Base-by-base conservation (phyloP, 2,113 vertebrate species). In the Geococcyx californianus region DNA sequence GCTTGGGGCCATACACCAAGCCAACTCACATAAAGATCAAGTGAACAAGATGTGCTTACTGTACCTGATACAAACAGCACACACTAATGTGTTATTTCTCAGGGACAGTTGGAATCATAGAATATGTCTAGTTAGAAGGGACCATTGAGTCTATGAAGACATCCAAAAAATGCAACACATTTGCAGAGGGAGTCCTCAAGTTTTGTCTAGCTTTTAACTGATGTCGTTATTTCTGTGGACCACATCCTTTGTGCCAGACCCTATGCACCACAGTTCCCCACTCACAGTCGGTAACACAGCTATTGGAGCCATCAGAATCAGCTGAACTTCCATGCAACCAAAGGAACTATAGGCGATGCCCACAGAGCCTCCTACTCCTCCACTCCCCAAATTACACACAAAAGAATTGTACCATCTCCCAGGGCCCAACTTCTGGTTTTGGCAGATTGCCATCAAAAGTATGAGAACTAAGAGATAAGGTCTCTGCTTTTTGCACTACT, bases 181-280 rank as follows among this genome's bases (percentile, higher is more conserved):
- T 36, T 6, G 0, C 51, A 70, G 25, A 33, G 21, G 14, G 20
- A 31, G 40, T 0, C 3, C n/a, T 34, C 49, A 54, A 7, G 60
- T 45, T 56, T 40, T 52, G 36, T 33, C 36, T 16, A 49, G 24
- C 33, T 64, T 67, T 14, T 55, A 44, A 13, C 16, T 56, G 51
- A 40, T 25, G 45, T 6, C 33, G 18, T 29, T 89, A 26, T 13
- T 68, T 16, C 38, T 60, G 70, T 16, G 23, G 44, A 28, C 6
- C 38, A 31, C 6, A 2, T 5, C 21, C 34, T 47, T 63, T 19
- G 13, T 55, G 54, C 26, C 33, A 62, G 45, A 10, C 44, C 34
- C 28, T 24, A 0, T 2, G 3, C 31, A 3, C 26, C 16, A 3
- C n/a, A 13, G 2, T 9, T 42, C 34, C 44, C 28, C 14, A 11